Percentiles rank a stretch among this genome's conserved stretches.
Evolutionary conservation across 2,113 vertebrate genomes (phyloP).

Genomic region (Dipodomys stephensi): DNA sequence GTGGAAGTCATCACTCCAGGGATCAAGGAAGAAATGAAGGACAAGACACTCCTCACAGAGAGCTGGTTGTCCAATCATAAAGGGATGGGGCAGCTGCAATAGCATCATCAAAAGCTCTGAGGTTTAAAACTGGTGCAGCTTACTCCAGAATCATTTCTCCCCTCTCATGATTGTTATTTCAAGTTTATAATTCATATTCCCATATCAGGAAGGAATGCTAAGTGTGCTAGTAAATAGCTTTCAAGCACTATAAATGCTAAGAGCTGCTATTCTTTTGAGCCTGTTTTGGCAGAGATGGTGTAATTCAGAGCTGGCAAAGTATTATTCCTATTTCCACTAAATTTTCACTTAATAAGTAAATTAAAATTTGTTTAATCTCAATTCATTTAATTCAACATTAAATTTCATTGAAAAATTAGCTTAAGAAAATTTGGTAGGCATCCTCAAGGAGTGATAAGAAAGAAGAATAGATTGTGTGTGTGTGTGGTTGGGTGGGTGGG

Average conservation of each 20-base stretch:
- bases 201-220: background rate
- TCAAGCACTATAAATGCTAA: background rate
- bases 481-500: too few species aligned
- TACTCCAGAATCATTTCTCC: background rate
- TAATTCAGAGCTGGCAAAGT: slow-evolving; percentile 46
- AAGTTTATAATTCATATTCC: background rate
- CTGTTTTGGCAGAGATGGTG: background rate
- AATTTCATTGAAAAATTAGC: slow-evolving; percentile 33
- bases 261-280: background rate
- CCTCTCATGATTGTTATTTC: background rate
- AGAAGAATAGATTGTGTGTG: background rate
- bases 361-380: background rate
- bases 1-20: background rate
- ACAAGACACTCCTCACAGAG: background rate
- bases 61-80: background rate
- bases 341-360: background rate
- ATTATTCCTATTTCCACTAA: background rate
- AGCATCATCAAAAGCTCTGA: background rate
- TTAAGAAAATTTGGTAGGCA: background rate
- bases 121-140: background rate
- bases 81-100: background rate
- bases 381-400: background rate
- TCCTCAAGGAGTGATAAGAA: background rate
- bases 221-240: slow-evolving; percentile 17
- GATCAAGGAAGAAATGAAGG: background rate